These are phyloP conservation scores for Zaprionus kolodkinae DNA, from an alignment of 1,140 invertebrate genomes.

Conservation along the genomic window DNA sequence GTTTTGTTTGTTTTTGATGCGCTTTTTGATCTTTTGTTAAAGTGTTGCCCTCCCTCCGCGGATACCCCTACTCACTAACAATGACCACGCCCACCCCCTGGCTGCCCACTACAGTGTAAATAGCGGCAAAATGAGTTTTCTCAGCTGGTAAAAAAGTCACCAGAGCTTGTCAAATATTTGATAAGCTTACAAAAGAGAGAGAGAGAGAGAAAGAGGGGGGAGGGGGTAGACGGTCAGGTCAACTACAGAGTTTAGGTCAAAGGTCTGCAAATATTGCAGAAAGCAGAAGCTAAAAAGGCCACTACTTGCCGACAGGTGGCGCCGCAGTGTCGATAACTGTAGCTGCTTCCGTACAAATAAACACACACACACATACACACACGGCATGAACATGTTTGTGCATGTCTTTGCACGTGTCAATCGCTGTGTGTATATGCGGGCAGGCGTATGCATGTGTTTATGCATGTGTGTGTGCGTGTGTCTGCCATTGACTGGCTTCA, in stretches of 20 bases:
- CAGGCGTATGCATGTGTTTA: not conserved
- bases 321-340: constrained; percentile 12
- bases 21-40: constrained; percentile 8
- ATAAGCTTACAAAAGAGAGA: constrained; percentile 8
- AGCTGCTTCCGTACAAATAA: constrained; percentile 13
- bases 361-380: not conserved
- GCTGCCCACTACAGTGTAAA: not conserved
- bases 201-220: not conserved
- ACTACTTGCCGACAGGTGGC: constrained; percentile 41
- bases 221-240: too few relatives aligned
- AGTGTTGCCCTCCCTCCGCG: not conserved
- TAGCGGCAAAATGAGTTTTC: constrained; percentile 26
- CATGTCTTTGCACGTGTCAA: constrained; percentile 7
- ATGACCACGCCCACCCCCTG: not conserved
- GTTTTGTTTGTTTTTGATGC: constrained; percentile 7
- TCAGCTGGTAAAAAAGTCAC: constrained; percentile 27
- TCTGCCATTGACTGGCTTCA: constrained; percentile 39
- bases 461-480: not conserved
- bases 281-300: constrained; percentile 7
- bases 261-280: constrained; percentile 16
- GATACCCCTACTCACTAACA: not conserved
- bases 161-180: constrained; percentile 37
- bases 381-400: not conserved
- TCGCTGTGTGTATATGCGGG: not conserved
- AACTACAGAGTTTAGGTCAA: constrained; percentile 11